These are phyloP conservation scores for Phalacrocorax carbo DNA, from an alignment of 2,113 vertebrate species.

Conservation along the genomic window DNA sequence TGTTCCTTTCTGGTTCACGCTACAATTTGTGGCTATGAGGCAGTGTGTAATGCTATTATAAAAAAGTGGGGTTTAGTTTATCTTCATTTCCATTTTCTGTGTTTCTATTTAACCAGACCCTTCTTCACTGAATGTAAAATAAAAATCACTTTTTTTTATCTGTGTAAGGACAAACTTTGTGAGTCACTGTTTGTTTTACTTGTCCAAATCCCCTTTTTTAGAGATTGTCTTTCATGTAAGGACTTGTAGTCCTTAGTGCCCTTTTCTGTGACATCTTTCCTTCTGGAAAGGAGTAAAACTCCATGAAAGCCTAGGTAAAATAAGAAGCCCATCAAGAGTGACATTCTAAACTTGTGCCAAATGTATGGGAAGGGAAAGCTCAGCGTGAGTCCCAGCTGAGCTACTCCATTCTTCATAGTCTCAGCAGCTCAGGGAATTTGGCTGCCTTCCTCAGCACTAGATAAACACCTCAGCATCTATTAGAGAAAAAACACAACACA, in stretches of 20 bases:
- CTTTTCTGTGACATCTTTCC: background rate
- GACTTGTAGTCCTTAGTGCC: background rate
- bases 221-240: background rate
- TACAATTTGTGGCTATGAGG: background rate
- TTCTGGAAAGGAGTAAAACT: background rate
- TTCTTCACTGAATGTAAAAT: background rate
- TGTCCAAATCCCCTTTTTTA: background rate
- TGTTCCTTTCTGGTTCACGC: background rate
- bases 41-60: background rate
- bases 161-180: background rate
- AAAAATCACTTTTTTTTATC: background rate
- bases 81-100: background rate
- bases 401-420: fast-evolving
- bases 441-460: background rate
- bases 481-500: background rate
- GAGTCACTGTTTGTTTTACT: background rate
- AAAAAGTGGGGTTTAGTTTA: background rate
- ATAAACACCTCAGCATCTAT: background rate
- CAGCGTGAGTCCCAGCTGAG: background rate
- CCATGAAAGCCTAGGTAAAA: background rate
- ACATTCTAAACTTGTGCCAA: background rate
- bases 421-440: background rate
- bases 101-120: background rate
- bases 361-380: background rate
- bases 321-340: background rate